phyloP scores from a whole-genome alignment of 1,140 invertebrate species.

The Babylonia areolata region DNA sequence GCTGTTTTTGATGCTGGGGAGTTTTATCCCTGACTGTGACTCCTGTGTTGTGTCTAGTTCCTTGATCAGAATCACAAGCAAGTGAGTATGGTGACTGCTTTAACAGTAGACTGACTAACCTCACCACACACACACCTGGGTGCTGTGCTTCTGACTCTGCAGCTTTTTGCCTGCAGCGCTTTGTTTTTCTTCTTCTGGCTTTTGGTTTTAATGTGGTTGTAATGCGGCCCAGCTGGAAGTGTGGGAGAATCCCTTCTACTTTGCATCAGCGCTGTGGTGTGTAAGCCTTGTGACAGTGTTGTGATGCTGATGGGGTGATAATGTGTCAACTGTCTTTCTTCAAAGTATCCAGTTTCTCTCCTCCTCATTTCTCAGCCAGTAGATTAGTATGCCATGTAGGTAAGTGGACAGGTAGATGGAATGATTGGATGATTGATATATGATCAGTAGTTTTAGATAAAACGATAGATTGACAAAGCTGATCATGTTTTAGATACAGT shows the following conservation, averaged over 20 bases:
- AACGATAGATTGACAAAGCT: too few species aligned
- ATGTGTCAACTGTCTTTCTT: too few species aligned
- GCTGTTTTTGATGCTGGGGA: too few species aligned
- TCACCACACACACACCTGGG: neutral
- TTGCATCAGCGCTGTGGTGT: neutral
- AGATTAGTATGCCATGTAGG: too few species aligned
- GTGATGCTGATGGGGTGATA: too few species aligned
- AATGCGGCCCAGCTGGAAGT: neutral
- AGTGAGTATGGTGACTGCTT: slow-evolving; percentile 42
- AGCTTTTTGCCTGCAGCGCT: neutral
- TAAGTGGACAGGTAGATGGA: too few species aligned
- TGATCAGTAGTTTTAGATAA: too few species aligned
- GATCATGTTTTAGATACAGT: too few species aligned
- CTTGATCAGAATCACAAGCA: slow-evolving; percentile 40
- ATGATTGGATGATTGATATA: too few species aligned
- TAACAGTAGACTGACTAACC: neutral
- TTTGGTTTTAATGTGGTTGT: neutral
- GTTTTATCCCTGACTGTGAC: neutral
- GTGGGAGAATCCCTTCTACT: neutral
- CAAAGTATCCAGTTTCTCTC: too few species aligned
- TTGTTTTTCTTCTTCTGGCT: neutral
- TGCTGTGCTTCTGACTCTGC: neutral
- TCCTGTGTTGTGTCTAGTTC: slow-evolving; percentile 34
- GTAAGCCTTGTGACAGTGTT: too few species aligned
- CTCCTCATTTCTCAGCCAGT: too few species aligned